phyloP scores from a whole-genome alignment of 2,888 invertebrate species.

The Drosophila acutilabella region DNA sequence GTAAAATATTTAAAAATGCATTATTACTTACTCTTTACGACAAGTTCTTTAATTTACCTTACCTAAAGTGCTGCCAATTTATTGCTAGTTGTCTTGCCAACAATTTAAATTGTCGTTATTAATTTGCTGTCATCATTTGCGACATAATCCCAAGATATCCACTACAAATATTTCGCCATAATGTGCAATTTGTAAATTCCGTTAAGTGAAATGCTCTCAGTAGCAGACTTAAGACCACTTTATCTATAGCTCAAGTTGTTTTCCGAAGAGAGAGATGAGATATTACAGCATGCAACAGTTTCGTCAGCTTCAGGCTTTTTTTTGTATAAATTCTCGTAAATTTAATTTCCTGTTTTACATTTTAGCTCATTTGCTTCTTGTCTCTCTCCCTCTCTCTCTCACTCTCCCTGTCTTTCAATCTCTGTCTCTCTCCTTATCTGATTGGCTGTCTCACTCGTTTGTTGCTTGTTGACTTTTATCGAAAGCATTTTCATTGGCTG shows the following conservation, averaged over 20 bases:
- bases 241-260: neutral
- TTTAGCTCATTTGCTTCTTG: slow-evolving; percentile 44
- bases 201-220: slow-evolving; percentile 16
- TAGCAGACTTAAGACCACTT: slow-evolving; percentile 1
- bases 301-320: slow-evolving; percentile 36
- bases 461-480: slow-evolving; percentile 43
- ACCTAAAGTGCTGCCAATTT: neutral
- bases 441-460: slow-evolving; percentile 22
- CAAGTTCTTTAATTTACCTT: neutral
- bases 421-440: slow-evolving; percentile 1
- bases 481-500: slow-evolving; percentile 48
- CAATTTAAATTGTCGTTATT: slow-evolving; percentile 5
- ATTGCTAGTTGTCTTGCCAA: slow-evolving; percentile 6
- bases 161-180: slow-evolving; percentile 16
- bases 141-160: slow-evolving; percentile 11
- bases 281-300: slow-evolving; percentile 50
- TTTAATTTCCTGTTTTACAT: slow-evolving; percentile 74
- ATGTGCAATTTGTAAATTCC: slow-evolving; percentile 28
- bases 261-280: slow-evolving; percentile 8
- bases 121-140: slow-evolving; percentile 6
- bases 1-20: no score
- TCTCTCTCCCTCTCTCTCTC: neutral
- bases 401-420: neutral
- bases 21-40: no score
- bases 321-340: slow-evolving; percentile 71